phyloP scores from a whole-genome alignment of 1,140 invertebrate genomes.

The Caerostris darwini region DNA sequence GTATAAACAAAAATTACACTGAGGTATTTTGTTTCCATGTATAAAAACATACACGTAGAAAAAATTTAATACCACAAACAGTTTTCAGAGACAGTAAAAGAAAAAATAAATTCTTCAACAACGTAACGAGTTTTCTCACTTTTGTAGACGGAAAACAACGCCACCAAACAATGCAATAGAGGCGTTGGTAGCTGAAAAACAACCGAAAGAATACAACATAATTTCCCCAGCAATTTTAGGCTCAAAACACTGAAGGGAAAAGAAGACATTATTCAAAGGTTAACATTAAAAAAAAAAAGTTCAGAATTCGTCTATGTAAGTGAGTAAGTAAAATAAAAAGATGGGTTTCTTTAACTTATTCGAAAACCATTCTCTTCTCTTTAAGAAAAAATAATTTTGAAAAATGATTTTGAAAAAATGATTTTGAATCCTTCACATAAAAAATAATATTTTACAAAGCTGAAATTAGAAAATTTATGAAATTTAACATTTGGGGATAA shows the following conservation, averaged over 20 bases:
- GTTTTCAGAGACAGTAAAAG: too few species aligned
- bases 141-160: background rate
- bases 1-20: too few species aligned
- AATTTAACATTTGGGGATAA: too few species aligned
- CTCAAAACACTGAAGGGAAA: background rate
- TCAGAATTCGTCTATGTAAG: background rate
- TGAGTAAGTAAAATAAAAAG: background rate
- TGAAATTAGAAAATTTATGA: too few species aligned
- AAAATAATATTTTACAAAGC: too few species aligned
- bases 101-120: background rate
- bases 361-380: constrained; percentile 15
- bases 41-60: too few species aligned
- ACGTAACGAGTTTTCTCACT: background rate
- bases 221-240: background rate
- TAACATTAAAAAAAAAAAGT: background rate
- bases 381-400: too few species aligned
- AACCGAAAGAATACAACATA: background rate
- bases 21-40: too few species aligned
- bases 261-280: background rate
- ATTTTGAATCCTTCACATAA: too few species aligned
- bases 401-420: too few species aligned
- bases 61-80: too few species aligned
- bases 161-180: background rate
- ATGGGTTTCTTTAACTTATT: background rate
- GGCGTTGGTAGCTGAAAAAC: background rate